Evolutionary conservation across 2,888 invertebrate species (phyloP).

Genomic region (Mylabris sibirica): DNA sequence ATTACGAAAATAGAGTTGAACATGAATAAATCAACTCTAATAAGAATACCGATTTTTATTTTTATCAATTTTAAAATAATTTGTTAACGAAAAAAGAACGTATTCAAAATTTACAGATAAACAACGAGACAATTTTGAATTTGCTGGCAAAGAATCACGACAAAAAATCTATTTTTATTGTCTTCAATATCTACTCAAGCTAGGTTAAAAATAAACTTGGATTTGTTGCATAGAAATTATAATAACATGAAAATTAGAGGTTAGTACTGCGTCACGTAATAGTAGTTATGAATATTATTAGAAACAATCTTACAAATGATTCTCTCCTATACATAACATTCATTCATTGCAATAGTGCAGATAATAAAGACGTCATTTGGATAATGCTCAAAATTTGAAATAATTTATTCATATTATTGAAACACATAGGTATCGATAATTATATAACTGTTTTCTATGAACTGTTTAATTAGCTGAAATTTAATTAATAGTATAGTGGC

Average conservation of each 20-base stretch:
- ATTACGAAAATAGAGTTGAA: neutral
- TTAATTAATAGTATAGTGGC: no score
- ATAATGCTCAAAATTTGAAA: neutral
- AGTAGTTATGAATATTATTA: neutral
- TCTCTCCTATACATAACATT: neutral
- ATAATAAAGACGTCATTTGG: neutral
- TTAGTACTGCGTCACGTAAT: neutral
- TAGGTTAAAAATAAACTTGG: neutral
- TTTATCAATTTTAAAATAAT: no score
- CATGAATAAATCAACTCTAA: neutral
- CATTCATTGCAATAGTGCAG: neutral
- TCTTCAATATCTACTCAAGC: neutral
- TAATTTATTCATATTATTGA: no score
- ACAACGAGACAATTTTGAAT: neutral
- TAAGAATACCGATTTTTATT: neutral
- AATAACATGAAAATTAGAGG: neutral
- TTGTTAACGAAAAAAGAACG: neutral
- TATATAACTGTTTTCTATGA: no score
- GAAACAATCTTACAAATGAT: neutral
- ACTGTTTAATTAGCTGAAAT: no score
- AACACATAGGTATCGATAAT: no score
- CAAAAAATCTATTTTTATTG: conserved; percentile 8
- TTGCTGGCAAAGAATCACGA: neutral
- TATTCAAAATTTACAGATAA: neutral
- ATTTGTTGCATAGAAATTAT: neutral